Base-by-base conservation (phyloP, 92 coral and sea anemone genomes). In the Porites divaricata region DNA sequence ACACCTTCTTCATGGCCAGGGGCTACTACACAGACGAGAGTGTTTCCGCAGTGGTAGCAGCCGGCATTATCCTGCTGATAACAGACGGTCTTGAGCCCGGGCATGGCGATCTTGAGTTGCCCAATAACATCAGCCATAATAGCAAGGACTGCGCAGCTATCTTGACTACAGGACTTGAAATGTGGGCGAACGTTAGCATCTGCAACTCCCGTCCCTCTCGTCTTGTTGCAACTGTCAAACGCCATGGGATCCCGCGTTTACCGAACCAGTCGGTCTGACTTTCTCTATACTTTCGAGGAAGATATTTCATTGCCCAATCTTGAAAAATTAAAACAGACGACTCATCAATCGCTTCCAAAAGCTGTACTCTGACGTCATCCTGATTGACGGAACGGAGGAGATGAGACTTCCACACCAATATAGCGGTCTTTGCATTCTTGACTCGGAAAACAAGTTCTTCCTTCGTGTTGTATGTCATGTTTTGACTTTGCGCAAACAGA, bases 361-460 rank as follows among this genome's bases (percentile, higher is more conserved):
- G 15, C 24, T 62, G 16, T 10, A 14, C 66, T 62, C 66, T 62
- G 15, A 23, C 66, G 1, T 23, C 66, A 62, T 62, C 66, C 66
- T 62, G 24, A 14, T 62, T 65, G 49, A 75, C 71, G n/a, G 65
- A 20, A 56, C 91, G 89, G 8, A 88, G 79, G 65, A 84, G 77
- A 62, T 62, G 66, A 25, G 77, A 72, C 9, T 72, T 72, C 77
- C 52, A 72, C 22, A 59, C 77, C 26, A 72, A 23, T 14, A 72
- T 72, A 45, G 77, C 53, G 26, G 77, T 26, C 59, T 84, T 76
- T 1, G 91, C 91, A 41, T 88, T 17, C 15, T 75, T 78, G 28
- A 73, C 77, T 28, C 81, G 64, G 81, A 75, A 85, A 28, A 71
- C 50, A 41, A 89, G 92, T 61, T 89, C 92, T 26, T 83, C 88